phyloP scores from a whole-genome alignment of 2,797 vertebrate species.

The Macrochelys suwanniensis region DNA sequence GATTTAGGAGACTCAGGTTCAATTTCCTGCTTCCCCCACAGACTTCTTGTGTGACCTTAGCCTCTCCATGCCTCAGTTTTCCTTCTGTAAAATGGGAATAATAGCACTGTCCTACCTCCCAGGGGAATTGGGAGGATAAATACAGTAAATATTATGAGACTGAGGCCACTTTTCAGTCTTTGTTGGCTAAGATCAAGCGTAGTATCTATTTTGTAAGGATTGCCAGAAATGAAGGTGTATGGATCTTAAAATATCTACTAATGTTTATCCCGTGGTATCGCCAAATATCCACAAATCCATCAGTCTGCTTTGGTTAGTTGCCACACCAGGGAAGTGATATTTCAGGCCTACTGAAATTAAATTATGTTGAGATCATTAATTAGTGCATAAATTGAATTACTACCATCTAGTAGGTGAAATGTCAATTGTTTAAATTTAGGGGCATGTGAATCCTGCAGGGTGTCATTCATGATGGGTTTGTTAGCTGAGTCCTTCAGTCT shows the following conservation, averaged over 20 bases:
- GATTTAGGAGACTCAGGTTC: too few species aligned
- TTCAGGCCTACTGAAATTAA: background rate
- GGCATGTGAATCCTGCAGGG: background rate
- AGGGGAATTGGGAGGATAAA: too few species aligned
- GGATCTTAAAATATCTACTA: background rate
- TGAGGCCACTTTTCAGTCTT: too few species aligned
- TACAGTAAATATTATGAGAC: too few species aligned
- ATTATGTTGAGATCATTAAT: background rate
- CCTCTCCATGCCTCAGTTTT: too few species aligned
- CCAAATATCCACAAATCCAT: background rate
- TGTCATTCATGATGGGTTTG: background rate
- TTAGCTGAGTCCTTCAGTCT: background rate
- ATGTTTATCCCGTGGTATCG: background rate
- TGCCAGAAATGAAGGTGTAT: accelerated
- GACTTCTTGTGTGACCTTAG: too few species aligned
- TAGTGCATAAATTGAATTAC: background rate
- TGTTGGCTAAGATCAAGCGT: too few species aligned
- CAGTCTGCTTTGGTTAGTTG: background rate
- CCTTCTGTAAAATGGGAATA: too few species aligned
- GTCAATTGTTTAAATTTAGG: background rate
- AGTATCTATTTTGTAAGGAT: background rate
- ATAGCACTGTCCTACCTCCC: too few species aligned
- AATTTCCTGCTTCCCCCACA: too few species aligned
- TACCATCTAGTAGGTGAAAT: background rate
- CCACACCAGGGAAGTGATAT: background rate